A percentile compares a stretch with the other conserved stretches of the same genome.
phyloP scores from a whole-genome alignment of 1,140 invertebrate species.

The Lithobius niger region DNA sequence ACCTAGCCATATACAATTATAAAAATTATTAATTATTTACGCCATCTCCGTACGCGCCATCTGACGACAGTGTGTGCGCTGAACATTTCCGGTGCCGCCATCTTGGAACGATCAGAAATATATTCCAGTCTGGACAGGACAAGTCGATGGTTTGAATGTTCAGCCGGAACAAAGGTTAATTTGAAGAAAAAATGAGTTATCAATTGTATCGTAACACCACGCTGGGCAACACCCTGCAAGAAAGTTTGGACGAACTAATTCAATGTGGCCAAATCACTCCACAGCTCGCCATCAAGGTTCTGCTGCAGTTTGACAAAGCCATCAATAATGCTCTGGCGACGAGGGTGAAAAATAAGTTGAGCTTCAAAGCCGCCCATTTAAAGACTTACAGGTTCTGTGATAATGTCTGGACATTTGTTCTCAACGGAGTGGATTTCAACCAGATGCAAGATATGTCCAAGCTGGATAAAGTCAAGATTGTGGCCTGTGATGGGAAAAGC shows the following conservation, averaged over 20 bases:
- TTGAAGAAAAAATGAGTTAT: constrained; percentile 57
- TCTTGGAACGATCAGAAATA: no score
- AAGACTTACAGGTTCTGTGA: constrained; percentile 99
- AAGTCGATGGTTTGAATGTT: no score
- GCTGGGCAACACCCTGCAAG: constrained; percentile 87
- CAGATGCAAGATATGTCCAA: constrained; percentile 89
- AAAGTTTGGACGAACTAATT: constrained; percentile 86
- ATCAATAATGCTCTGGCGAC: constrained; percentile 90
- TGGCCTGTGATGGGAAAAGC: constrained; percentile 98
- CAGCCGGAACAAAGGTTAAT: no score
- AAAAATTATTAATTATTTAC: no score
- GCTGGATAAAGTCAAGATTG: constrained; percentile 97
- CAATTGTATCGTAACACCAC: constrained; percentile 97
- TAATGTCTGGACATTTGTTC: constrained; percentile 99
- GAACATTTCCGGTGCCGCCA: no score
- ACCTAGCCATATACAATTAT: no score
- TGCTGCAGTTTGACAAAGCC: constrained; percentile 92
- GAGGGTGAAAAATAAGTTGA: constrained; percentile 78
- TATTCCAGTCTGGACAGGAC: no score
- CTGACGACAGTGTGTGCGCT: no score
- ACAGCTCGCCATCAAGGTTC: constrained; percentile 75
- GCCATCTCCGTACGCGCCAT: no score
- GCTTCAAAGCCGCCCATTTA: constrained; percentile 90
- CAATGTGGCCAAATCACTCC: constrained; percentile 93
- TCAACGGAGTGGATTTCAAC: constrained; percentile 95